Evolutionary conservation across 2,113 vertebrate genomes (phyloP), one percentile per base, ranked within the genome.

Genomic region (Chaenogobius annularis): DNA sequence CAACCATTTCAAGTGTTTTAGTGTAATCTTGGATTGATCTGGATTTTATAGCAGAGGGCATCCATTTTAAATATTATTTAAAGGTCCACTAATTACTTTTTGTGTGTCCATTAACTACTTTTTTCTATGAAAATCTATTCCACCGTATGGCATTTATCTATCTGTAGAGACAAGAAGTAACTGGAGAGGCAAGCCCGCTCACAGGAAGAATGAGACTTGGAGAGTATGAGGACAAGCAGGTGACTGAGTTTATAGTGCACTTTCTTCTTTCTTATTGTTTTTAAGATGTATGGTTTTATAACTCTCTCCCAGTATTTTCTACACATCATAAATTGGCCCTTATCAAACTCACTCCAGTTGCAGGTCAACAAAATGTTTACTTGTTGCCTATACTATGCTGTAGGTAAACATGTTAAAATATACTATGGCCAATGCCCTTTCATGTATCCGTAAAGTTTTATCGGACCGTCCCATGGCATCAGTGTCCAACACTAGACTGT

Each of bases 11-110:
- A 11, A 12, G 20, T 68, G 43, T 52, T 68, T 68, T 52, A 48
- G 54, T 31, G 17, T 61, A 55, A 65, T 75, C 3, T 56, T 48
- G 54, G 10, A 68, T n/a, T 35, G 35, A 78, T 76, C 13, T 52
- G 23, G 0, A 46, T 72, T 4, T 40, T 82, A 17, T 59, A 35
- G 74, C 5, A 1, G 37, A 9, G 7, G 37, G 37, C 5, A 40
- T 40, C 37, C 7, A n/a, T 55, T 48, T 48, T 48, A 17, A 48
- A 17, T 48, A 48, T 19, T 19, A 50, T 19, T 50, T 54, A 20
- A 20, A 54, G 8, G 50, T 54, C 15, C 19, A n/a, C 1, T 20
- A n/a, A n/a, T 0, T 54, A 54, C 9, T 19, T 10, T 54, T 20
- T 20, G 50, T 10, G 19, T n/a, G 19, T n/a, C 15, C 7, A 1